phyloP scores from a whole-genome alignment of 92 coral and sea anemone genomes.

The Montipora capitata region DNA sequence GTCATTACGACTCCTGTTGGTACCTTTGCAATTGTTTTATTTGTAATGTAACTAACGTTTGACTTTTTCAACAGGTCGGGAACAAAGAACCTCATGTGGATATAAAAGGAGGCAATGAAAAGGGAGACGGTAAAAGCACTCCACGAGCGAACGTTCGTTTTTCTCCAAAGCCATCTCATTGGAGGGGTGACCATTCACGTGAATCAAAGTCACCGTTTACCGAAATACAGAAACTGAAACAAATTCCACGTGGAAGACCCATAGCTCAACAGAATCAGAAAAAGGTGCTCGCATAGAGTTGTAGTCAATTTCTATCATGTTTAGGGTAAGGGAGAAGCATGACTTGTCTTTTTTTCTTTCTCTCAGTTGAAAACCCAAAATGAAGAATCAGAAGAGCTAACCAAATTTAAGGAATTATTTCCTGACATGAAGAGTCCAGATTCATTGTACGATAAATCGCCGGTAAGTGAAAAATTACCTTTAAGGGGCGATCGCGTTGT shows the following conservation, averaged over 20 bases:
- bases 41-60: background rate
- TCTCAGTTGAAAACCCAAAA: conserved; percentile 70
- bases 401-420: conserved; percentile 93
- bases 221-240: conserved; percentile 67
- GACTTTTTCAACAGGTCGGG: conserved; percentile 4
- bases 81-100: background rate
- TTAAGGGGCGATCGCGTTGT: no score
- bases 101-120: conserved; percentile 11
- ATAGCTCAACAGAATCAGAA: conserved; percentile 78
- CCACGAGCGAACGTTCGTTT: conserved; percentile 89
- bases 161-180: conserved; percentile 90
- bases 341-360: background rate
- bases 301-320: background rate
- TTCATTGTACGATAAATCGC: conserved; percentile 57
- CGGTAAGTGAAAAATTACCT: no score
- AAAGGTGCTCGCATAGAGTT: conserved; percentile 56
- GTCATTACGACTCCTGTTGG: background rate
- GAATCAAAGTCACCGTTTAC: conserved; percentile 37
- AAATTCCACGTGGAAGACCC: conserved; percentile 81
- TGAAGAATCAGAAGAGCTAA: conserved; percentile 78
- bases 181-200: conserved; percentile 61
- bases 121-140: conserved; percentile 71
- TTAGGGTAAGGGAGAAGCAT: background rate
- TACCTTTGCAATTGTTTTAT: background rate
- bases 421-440: conserved; percentile 84